Evolutionary conservation across 2,113 vertebrate species (phyloP).

Genomic region (Otolemur garnettii): DNA sequence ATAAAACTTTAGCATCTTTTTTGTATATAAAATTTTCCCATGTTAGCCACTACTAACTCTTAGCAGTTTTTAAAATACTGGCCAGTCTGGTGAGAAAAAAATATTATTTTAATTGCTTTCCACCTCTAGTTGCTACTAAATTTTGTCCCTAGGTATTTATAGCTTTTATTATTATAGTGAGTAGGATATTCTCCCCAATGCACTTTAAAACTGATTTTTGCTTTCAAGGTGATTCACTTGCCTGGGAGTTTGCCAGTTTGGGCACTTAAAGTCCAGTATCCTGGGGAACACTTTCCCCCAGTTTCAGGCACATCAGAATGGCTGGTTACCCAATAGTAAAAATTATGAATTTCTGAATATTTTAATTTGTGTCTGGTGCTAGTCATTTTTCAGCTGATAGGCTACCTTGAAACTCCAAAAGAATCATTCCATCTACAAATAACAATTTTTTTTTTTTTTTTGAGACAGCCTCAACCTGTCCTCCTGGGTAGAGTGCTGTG

Average conservation of each 20-base stretch:
- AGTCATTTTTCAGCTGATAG: background rate
- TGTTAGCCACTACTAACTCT: background rate
- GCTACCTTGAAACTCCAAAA: background rate
- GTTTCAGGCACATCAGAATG: background rate
- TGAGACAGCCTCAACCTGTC: too few relatives aligned
- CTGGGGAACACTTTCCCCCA: background rate
- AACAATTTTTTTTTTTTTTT: background rate
- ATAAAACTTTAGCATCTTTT: background rate
- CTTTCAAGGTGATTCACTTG: background rate
- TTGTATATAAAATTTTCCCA: background rate
- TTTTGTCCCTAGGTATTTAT: background rate
- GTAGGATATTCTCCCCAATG: background rate
- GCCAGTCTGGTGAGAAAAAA: background rate
- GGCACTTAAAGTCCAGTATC: background rate
- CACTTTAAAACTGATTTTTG: background rate
- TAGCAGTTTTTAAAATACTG: background rate
- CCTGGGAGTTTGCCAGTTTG: background rate
- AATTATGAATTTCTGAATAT: background rate
- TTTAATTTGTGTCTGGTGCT: background rate
- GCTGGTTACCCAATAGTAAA: background rate
- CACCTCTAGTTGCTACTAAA: background rate
- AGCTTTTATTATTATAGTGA: background rate
- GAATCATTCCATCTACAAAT: background rate
- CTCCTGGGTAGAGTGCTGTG: too few relatives aligned
- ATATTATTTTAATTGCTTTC: background rate